Conservation (phyloP, 2,797 vertebrate species). For the Smutsia temminckii region DNA sequence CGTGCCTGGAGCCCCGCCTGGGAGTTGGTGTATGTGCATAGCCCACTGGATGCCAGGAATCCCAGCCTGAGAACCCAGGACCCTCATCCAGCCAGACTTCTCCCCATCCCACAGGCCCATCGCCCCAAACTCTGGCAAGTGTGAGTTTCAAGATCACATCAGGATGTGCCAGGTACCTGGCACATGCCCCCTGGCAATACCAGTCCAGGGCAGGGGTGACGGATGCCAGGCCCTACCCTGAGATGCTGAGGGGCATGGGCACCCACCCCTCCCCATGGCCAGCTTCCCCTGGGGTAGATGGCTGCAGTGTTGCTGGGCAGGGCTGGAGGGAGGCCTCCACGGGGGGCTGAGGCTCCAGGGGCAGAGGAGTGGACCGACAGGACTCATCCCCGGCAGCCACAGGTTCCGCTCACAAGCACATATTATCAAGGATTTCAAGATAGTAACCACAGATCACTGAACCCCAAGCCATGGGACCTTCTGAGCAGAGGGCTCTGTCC, state of each 20-base stretch:
- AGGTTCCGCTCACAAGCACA: background rate
- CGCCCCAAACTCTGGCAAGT: background rate
- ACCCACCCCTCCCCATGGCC: background rate
- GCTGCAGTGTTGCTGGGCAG: background rate
- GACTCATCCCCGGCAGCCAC: background rate
- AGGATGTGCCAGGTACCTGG: background rate
- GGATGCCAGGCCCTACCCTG: too few species aligned
- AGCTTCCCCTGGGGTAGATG: background rate
- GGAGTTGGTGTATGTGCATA: rapidly evolving
- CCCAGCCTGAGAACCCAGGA: background rate
- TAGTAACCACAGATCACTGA: background rate
- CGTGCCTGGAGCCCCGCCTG: too few species aligned
- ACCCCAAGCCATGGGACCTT: background rate
- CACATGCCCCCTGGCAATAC: background rate
- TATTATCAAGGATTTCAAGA: background rate
- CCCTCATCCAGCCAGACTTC: background rate
- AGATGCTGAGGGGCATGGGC: background rate
- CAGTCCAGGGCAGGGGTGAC: background rate
- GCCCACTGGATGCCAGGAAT: rapidly evolving
- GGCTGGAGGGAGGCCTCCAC: too few species aligned
- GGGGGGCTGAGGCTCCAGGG: background rate
- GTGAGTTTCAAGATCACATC: too few species aligned
- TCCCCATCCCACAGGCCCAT: background rate
- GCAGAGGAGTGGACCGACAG: rapidly evolving
- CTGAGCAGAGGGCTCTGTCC: background rate